phyloP scores from a whole-genome alignment of 2,797 vertebrate genomes.

The Thalassophryne amazonica region DNA sequence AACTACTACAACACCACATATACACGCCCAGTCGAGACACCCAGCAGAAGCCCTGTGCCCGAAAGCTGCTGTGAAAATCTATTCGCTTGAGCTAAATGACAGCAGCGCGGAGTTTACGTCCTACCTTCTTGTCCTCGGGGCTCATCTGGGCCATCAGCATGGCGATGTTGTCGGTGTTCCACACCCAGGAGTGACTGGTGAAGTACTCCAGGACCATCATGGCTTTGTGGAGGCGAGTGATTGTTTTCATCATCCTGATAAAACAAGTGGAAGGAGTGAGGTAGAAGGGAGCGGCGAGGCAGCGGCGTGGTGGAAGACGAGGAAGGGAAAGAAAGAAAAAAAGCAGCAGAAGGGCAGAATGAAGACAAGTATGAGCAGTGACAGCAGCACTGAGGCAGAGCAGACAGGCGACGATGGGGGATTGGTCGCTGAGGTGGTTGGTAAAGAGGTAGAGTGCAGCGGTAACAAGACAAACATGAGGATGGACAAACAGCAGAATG shows the following conservation, averaged over 20 bases:
- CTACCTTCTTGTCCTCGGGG: conserved; percentile 92
- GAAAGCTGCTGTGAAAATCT: too few species aligned
- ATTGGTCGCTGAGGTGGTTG: background rate
- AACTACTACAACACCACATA: too few species aligned
- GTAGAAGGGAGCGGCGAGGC: background rate
- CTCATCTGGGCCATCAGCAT: conserved; percentile 91
- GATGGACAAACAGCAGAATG: background rate
- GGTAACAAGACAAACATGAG: background rate
- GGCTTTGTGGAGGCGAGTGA: conserved; percentile 94
- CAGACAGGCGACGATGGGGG: background rate
- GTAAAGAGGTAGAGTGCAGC: background rate
- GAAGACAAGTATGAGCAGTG: background rate
- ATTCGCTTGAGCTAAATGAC: too few species aligned
- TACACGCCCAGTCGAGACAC: too few species aligned
- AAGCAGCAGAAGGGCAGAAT: background rate
- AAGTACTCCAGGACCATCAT: conserved; percentile 98
- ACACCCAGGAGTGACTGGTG: conserved; percentile 96
- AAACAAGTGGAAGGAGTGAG: background rate
- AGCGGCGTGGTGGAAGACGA: background rate
- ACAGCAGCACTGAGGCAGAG: background rate
- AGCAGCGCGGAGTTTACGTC: too few species aligned
- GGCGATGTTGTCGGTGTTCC: conserved; percentile 92
- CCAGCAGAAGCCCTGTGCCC: too few species aligned
- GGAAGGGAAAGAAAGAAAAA: background rate
- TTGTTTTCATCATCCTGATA: conserved; percentile 98